phyloP scores from a whole-genome alignment of 2,888 invertebrate genomes.

The Ommatoiulus sabulosus region DNA sequence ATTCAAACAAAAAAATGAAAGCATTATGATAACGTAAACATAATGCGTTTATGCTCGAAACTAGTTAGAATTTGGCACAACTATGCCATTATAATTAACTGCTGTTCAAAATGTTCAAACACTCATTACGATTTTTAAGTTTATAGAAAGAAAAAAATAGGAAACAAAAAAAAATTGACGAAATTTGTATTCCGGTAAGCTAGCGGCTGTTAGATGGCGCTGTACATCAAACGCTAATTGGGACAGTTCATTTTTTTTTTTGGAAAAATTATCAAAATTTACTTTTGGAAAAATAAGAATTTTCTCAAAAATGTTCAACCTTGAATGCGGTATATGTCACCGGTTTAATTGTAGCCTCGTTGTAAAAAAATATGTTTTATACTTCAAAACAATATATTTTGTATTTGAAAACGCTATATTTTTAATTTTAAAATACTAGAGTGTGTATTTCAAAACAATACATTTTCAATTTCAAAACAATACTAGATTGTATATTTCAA shows the following conservation, averaged over 20 bases:
- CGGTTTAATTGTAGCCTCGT: too few species aligned
- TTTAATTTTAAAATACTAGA: too few species aligned
- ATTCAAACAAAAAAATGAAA: not conserved
- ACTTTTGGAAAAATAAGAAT: too few species aligned
- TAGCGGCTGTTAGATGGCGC: not conserved
- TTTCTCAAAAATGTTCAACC: too few species aligned
- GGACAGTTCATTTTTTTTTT: not conserved
- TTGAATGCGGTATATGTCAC: too few species aligned
- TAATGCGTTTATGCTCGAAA: not conserved
- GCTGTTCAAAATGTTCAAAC: not conserved
- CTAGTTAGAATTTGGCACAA: conserved; percentile 12
- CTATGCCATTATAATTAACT: not conserved
- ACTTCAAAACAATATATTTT: too few species aligned
- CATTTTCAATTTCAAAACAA: too few species aligned
- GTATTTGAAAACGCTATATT: too few species aligned
- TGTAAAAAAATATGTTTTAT: too few species aligned
- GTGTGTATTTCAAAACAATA: too few species aligned
- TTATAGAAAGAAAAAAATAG: not conserved
- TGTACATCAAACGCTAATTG: not conserved
- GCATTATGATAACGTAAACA: conserved; percentile 27
- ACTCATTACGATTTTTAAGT: not conserved
- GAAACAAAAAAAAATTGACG: not conserved
- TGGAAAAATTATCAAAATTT: not conserved
- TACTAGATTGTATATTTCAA: too few species aligned
- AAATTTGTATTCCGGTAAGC: not conserved